A percentile compares a stretch with the other conserved stretches of the same genome.
Conservation (phyloP, 2,888 invertebrate genomes). For the Seira sanloemensis region DNA sequence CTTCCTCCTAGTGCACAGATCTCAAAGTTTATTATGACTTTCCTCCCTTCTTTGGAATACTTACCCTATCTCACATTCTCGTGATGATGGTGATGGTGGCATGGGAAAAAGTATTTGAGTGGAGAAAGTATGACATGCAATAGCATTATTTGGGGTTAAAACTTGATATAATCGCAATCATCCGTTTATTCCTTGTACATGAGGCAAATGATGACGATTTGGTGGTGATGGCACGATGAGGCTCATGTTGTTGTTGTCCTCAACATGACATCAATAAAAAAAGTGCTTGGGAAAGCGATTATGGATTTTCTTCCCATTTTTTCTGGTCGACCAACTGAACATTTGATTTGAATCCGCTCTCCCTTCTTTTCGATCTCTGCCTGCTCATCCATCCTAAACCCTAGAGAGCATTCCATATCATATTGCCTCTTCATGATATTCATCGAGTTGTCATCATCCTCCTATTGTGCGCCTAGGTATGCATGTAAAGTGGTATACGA, state of each 20-base stretch:
- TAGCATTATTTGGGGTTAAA: neutral
- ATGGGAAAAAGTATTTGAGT: neutral
- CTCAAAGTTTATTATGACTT: no score
- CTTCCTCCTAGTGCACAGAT: neutral
- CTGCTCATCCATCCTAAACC: slow-evolving; percentile 24
- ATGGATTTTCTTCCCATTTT: neutral
- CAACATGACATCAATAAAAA: slow-evolving; percentile 14
- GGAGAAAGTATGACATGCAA: slow-evolving; percentile 23
- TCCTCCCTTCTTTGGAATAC: no score
- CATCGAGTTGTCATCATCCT: neutral
- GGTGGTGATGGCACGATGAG: neutral
- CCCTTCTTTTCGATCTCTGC: no score
- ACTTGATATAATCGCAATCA: no score
- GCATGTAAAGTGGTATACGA: neutral
- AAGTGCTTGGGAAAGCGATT: slow-evolving; percentile 28
- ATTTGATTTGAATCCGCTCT: slow-evolving; percentile 46
- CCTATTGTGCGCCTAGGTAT: neutral
- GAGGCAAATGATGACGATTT: neutral
- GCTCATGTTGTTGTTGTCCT: neutral
- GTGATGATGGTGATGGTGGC: neutral
- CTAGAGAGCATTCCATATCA: neutral
- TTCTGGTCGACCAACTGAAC: slow-evolving; percentile 31
- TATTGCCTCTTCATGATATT: no score
- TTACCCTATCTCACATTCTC: neutral
- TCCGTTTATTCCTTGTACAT: no score